Conservation (phyloP, 2,797 vertebrate species). For the Coccyzus lansbergi region DNA sequence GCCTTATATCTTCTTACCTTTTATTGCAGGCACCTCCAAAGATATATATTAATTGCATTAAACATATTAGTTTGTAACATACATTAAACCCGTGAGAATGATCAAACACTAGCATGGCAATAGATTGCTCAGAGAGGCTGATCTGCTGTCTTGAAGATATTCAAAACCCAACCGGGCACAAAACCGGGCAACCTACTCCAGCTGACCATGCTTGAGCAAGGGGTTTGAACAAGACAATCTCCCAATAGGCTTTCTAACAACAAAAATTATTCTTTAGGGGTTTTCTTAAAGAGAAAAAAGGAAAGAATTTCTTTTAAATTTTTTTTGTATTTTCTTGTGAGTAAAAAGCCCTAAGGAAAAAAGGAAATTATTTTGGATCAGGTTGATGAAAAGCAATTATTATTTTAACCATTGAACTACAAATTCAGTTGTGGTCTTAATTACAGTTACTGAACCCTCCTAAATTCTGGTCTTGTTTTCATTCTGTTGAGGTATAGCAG, state of each 20-base stretch:
- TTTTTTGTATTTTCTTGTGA: background rate
- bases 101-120: background rate
- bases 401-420: background rate
- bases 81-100: background rate
- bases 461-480: conserved; percentile 13
- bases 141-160: background rate
- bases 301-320: too few relatives aligned
- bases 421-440: conserved; percentile 6
- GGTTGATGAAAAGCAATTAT: background rate
- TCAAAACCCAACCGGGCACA: background rate
- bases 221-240: background rate
- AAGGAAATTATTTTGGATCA: background rate
- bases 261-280: background rate
- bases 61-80: background rate
- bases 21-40: background rate
- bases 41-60: background rate
- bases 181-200: background rate
- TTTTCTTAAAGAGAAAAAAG: background rate
- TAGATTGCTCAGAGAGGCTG: background rate
- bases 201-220: background rate
- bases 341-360: background rate
- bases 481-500: background rate
- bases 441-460: background rate
- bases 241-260: background rate
- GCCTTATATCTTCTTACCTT: background rate